Percentiles rank a stretch among this genome's conserved stretches.
phyloP scores from a whole-genome alignment of 2,888 invertebrate genomes.

The Biston stratarius region DNA sequence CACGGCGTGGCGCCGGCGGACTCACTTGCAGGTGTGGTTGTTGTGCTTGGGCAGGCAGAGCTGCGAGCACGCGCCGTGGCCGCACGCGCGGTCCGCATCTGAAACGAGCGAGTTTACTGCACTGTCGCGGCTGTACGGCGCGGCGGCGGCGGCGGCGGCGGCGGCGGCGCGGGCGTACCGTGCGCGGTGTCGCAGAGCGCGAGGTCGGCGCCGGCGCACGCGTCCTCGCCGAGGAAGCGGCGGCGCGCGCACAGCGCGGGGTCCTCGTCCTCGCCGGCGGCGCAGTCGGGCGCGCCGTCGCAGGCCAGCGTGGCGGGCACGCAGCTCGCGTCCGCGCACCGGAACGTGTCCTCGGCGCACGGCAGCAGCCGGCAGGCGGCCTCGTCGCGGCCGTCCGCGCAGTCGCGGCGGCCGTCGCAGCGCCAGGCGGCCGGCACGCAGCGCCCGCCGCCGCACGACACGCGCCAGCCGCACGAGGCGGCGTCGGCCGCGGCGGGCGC shows the following conservation, averaged over 20 bases:
- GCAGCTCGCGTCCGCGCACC: slow-evolving; percentile 87
- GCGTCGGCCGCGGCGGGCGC: slow-evolving; percentile 64
- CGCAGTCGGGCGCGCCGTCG: slow-evolving; percentile 89
- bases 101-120: slow-evolving; percentile 13
- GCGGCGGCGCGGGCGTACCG: too few species aligned
- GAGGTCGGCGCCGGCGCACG: slow-evolving; percentile 29
- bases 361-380: slow-evolving; percentile 64
- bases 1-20: slow-evolving; percentile 22
- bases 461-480: slow-evolving; percentile 87
- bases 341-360: slow-evolving; percentile 76
- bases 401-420: slow-evolving; percentile 89
- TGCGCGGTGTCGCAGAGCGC: slow-evolving; percentile 43
- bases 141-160: not conserved
- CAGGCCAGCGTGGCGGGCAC: slow-evolving; percentile 90
- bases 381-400: slow-evolving; percentile 88
- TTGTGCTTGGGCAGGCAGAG: slow-evolving; percentile 87
- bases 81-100: slow-evolving; percentile 75
- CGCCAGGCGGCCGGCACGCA: slow-evolving; percentile 87
- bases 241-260: slow-evolving; percentile 57
- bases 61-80: slow-evolving; percentile 92
- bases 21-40: slow-evolving; percentile 79
- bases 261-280: slow-evolving; percentile 87
- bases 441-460: slow-evolving; percentile 82
- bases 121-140: not conserved
- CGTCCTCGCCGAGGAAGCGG: slow-evolving; percentile 45